Conservation (phyloP, 2,888 invertebrate species). For the Argyresthia goedartella region DNA sequence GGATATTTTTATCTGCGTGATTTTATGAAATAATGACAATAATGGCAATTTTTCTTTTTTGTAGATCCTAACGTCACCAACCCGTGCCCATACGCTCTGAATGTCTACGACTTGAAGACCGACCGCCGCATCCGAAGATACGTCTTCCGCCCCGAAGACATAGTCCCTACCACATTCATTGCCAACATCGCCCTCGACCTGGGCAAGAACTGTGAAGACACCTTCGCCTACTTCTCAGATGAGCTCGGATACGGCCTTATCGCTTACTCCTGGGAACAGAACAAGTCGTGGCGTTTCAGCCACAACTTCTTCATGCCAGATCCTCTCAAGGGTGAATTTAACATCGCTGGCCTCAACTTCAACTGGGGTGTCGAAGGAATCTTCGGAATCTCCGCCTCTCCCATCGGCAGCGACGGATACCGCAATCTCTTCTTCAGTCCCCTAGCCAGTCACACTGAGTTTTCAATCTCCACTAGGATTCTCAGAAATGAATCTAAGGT, state of each 20-base stretch:
- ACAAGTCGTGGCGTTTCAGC: conserved; percentile 83
- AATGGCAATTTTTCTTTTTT: conserved; percentile 15
- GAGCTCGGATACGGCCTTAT: conserved; percentile 87
- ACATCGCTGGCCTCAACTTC: conserved; percentile 84
- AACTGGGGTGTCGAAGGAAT: conserved; percentile 89
- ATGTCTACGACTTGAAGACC: conserved; percentile 82
- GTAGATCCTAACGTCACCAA: conserved; percentile 71
- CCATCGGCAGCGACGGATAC: conserved; percentile 75
- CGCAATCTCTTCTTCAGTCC: conserved; percentile 84
- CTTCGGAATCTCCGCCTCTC: conserved; percentile 82
- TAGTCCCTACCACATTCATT: conserved; percentile 82
- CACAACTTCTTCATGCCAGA: conserved; percentile 88
- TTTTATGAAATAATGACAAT: neutral
- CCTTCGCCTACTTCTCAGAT: conserved; percentile 85
- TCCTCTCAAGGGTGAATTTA: conserved; percentile 83
- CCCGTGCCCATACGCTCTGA: conserved; percentile 83
- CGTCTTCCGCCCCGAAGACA: conserved; percentile 78
- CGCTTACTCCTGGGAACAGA: conserved; percentile 81
- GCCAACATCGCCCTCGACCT: conserved; percentile 89
- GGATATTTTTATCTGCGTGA: neutral
- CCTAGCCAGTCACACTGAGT: conserved; percentile 82
- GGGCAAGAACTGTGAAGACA: conserved; percentile 80
- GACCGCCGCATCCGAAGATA: conserved; percentile 78
- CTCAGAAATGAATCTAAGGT: conserved; percentile 78
- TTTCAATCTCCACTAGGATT: conserved; percentile 81